Evolutionary conservation across 2,888 invertebrate genomes (phyloP).

Genomic region (Nymphalis c-album): DNA sequence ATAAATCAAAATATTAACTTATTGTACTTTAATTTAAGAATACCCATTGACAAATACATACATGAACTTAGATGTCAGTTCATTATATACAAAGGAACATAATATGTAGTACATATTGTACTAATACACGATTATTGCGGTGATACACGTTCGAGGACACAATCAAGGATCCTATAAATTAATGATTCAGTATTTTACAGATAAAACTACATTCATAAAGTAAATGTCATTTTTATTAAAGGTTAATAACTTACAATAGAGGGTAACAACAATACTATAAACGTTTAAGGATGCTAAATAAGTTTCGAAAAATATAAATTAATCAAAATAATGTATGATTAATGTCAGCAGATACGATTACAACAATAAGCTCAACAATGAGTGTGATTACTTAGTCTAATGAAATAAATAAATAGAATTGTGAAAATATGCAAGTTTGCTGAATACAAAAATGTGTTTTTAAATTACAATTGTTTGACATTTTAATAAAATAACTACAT

Average conservation of each 20-base stretch:
- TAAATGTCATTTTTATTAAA: slow-evolving; percentile 27
- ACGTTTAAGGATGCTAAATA: slow-evolving; percentile 25
- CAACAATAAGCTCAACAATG: slow-evolving; percentile 15
- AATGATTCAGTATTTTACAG: slow-evolving; percentile 7
- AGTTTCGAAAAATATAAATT: slow-evolving; percentile 27
- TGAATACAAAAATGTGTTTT: background rate
- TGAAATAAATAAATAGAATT: slow-evolving; percentile 23
- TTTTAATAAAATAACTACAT: slow-evolving; percentile 18
- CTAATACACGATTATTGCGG: slow-evolving; percentile 65
- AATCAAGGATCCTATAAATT: slow-evolving; percentile 17
- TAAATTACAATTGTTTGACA: slow-evolving; percentile 14
- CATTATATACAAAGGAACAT: slow-evolving; percentile 70
- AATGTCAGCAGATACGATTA: slow-evolving; percentile 3
- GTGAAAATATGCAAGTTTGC: background rate
- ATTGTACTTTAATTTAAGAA: slow-evolving; percentile 54
- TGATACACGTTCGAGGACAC: slow-evolving; percentile 53
- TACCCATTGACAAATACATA: slow-evolving; percentile 43
- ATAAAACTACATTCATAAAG: slow-evolving; percentile 19
- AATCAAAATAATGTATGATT: slow-evolving; percentile 13
- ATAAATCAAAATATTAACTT: slow-evolving; percentile 44
- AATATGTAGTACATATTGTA: slow-evolving; percentile 48
- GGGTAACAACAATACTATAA: slow-evolving; percentile 18
- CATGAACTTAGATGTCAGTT: slow-evolving; percentile 43
- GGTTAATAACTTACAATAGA: slow-evolving; percentile 24
- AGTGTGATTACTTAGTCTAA: slow-evolving; percentile 23